Evolutionary conservation across 2,888 invertebrate genomes (phyloP), one percentile per base, ranked within the genome.

Genomic region (Volucella inanis): DNA sequence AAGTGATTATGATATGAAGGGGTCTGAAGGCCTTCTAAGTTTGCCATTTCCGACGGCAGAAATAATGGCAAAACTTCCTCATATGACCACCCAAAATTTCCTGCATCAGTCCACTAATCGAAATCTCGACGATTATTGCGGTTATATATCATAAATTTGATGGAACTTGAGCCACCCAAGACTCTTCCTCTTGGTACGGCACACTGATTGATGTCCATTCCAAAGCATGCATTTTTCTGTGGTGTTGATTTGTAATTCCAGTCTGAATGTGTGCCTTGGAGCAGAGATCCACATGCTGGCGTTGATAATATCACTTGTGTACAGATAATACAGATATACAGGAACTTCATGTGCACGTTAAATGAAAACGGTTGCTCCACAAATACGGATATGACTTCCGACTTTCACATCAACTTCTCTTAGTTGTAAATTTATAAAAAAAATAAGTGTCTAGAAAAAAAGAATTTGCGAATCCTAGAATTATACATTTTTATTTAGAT

Each of bases 61-160:
- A 93, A 95, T 88, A 95, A 94, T 47, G 93, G 93, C 47, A 94
- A 87, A 0, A 95, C 93, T 0, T 95, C 94, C 0, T 92, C 89
- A 88, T 94, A 95, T 1, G 95, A 93, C 97, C 97, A 97, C 52
- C 96, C 96, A 4, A 93, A 92, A 89, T 96, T 96, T 1, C 96
- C 96, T 15, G 93, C 93, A 0, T 92, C 92, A 0, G 94, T 94
- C 94, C 97, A 90, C 88, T 93, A 92, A 89, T 97, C 95, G 92
- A 95, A 97, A 89, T 97, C 96, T 8, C 93, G 91, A 1, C 93
- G 94, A 88, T 95, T 94, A 8, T 97, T 97, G 68, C 97, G 93
- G 9, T 96, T 95, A 90, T 96, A 96, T 83, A 96, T 94, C 94
- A 95, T 94, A 88, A 93, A 94, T 89, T 95, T 95, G 49, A 95